Percentiles rank a stretch among this genome's conserved stretches.
These are phyloP conservation scores for Drosophila pandora DNA, from an alignment of 1,140 invertebrate species.

Conservation along the genomic window DNA sequence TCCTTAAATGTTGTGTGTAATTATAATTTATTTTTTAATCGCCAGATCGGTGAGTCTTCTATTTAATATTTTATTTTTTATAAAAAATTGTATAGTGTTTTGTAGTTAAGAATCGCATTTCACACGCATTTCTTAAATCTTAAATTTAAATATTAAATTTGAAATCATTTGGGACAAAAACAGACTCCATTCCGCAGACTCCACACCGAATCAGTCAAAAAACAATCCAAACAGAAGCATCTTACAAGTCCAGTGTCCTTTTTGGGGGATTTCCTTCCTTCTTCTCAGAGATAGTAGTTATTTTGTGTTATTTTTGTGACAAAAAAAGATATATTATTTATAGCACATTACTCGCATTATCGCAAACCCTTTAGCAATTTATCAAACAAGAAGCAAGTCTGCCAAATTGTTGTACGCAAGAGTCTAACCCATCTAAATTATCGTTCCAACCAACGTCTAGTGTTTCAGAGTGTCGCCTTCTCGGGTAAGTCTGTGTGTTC, in stretches of 20 bases:
- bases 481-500: constrained; percentile 90
- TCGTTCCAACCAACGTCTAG: constrained; percentile 87
- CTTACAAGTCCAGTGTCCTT: too few species aligned
- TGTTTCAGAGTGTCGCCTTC: constrained; percentile 97
- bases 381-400: constrained; percentile 60
- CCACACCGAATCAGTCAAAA: too few species aligned
- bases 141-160: too few species aligned
- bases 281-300: not conserved
- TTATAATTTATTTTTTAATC: constrained; percentile 24
- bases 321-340: constrained; percentile 56
- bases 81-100: not conserved
- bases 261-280: too few species aligned
- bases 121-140: not conserved
- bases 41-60: constrained; percentile 61
- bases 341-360: constrained; percentile 59
- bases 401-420: constrained; percentile 81
- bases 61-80: not conserved
- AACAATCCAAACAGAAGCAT: too few species aligned
- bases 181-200: too few species aligned
- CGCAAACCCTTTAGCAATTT: constrained; percentile 39
- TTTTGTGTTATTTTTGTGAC: constrained; percentile 41
- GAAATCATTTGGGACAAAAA: too few species aligned
- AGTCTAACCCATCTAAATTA: constrained; percentile 82
- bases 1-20: constrained; percentile 35
- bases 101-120: not conserved